Conservation (phyloP, 2,797 vertebrate genomes). For the Cyprinodon diabolis region DNA sequence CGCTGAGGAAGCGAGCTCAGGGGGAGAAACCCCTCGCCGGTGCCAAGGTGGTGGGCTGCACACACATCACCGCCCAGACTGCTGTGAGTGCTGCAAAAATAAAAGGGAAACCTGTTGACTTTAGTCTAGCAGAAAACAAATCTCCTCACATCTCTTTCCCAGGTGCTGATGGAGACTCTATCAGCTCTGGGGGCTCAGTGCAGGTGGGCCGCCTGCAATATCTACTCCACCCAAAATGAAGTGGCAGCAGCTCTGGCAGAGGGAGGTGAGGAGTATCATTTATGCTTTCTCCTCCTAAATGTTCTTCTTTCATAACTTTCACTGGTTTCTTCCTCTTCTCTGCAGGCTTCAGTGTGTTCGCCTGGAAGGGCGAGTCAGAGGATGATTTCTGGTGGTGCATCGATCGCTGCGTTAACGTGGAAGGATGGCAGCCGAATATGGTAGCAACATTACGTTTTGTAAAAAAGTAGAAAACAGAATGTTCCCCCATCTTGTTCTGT, state of each 20-base stretch:
- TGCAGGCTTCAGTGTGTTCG: slow-evolving; percentile 94
- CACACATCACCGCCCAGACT: slow-evolving; percentile 97
- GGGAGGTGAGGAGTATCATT: slow-evolving; percentile 81
- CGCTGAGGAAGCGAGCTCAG: slow-evolving; percentile 96
- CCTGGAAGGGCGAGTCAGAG: slow-evolving; percentile 98
- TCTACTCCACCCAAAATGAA: slow-evolving; percentile 98
- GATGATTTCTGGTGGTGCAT: slow-evolving; percentile 99
- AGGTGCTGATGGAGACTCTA: slow-evolving; percentile 98
- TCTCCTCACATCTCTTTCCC: background rate
- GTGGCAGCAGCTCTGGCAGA: slow-evolving; percentile 96
- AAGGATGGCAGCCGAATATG: slow-evolving; percentile 99
- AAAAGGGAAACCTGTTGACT: background rate
- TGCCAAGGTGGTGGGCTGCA: slow-evolving; percentile 98
- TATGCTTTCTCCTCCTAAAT: slow-evolving; percentile 2
- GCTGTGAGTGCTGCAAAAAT: slow-evolving; percentile 83
- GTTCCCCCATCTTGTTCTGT: background rate
- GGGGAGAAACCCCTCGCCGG: slow-evolving; percentile 97
- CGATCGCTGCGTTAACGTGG: slow-evolving; percentile 96
- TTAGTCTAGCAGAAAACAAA: background rate
- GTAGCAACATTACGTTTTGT: slow-evolving; percentile 65
- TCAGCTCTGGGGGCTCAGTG: slow-evolving; percentile 95
- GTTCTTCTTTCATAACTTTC: background rate
- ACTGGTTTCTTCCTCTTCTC: background rate
- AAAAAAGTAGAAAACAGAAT: no score
- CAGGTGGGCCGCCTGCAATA: slow-evolving; percentile 97